Base-by-base conservation (phyloP, 2,888 invertebrate species). In the Euclidia mi region DNA sequence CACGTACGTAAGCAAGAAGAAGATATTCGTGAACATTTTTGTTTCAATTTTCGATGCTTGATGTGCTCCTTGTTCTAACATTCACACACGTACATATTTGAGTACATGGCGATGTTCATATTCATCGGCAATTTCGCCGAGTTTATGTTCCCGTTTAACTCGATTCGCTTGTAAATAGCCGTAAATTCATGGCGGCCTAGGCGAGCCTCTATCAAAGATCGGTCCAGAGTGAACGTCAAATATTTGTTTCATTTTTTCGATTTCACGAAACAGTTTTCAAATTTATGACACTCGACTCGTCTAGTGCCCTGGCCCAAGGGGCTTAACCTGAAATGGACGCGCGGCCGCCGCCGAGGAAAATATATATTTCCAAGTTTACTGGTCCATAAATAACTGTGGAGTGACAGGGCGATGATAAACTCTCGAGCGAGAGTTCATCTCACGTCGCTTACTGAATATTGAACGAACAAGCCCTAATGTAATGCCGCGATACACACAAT, bases 331-430 rank as follows among this genome's bases (percentile, higher is more conserved):
- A 85, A 92, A 93, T 91, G 92, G 94, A 93, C 92, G 91, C 82
- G 79, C 85, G 88, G 87, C 87, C 89, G 90, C 82, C 87, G 85
- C 84, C 83, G 90, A 87, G 89, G 88, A 93, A 93, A 92, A 94
- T 94, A 93, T 94, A 93, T 93, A 94, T 94, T 92, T 94, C 88
- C 91, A 91, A 92, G 94, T 94, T 94, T 92, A 94, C 94, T 93
- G 91, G 89, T 84, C 88, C 92, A 94, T 94, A 94, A 94, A 94
- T 94, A 94, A 93, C 91, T 73, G 87, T 84, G 85, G 92, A 94
- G 93, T 94, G 94, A 94, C 94, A 90, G 90, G 79, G 85, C 88
- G 92, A 93, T 94, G 94, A 94, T 94, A 93, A 92, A 93, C 92
- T 91, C 88, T 77, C 82, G 77, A 79, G 83, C 87, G 85, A 82